Evolutionary conservation across 2,113 vertebrate genomes (phyloP), one percentile per base, ranked within the genome.

Genomic region (Uria aalge): DNA sequence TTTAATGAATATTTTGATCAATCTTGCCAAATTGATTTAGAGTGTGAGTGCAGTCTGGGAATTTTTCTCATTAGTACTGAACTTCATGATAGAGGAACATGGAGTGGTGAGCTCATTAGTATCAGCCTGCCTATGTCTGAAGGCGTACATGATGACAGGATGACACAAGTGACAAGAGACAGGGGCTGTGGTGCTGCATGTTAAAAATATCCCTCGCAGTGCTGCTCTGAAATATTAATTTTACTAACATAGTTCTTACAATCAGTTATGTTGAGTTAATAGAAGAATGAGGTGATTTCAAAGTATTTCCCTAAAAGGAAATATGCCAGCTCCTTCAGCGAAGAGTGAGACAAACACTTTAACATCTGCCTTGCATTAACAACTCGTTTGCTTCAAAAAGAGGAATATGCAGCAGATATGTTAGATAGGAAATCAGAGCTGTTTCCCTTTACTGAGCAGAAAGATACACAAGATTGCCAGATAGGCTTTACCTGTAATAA

Each of bases 1-100:
- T 94, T 94, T 95, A 96, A 97, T 97, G 62, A 97, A 74, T 95
- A 80, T 95, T 97, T 93, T 96, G 77, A 92, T 96, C 90, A 91
- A 27, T 92, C 88, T 93, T 96, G 92, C 74, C 85, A 95, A 95
- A 95, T 87, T 94, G 88, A 92, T 96, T 88, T 76, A 72, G 82
- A 95, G 36, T 38, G 47, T 76, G 69, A 95, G 85, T 66, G 72
- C 62, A 68, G 90, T 79, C 45, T 94, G 77, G 78, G 78, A 96
- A 80, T 86, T 96, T 95, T 75, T 78, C 96, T 97, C 95, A 94
- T 97, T 97, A 96, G 90, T 62, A 34, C 72, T 47, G 69, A 96
- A 79, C 63, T 77, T 81, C 94, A 18, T 94, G 69, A 93, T 64
- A 64, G 68, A 90, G 81, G 84, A 85, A 85, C 74, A 94, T 9